Evolutionary conservation across 2,797 vertebrate species (phyloP).

Genomic region (Crenichthys baileyi): DNA sequence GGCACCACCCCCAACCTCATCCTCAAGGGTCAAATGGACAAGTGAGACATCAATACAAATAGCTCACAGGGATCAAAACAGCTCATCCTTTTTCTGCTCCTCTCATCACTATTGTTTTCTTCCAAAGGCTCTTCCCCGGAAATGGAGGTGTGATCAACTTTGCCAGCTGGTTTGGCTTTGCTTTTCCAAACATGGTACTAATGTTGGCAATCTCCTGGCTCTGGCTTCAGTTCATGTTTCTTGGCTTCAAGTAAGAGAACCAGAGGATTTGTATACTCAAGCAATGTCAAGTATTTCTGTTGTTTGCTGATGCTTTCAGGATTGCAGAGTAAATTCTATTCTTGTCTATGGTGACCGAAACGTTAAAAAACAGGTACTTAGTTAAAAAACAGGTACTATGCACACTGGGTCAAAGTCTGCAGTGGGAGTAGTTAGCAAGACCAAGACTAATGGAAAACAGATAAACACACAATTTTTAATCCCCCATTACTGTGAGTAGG

Average conservation of each 20-base stretch:
- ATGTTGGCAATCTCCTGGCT: conserved; percentile 86
- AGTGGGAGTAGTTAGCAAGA: no score
- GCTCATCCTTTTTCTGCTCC: background rate
- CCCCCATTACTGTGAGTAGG: no score
- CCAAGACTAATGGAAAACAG: no score
- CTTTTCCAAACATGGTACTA: conserved; percentile 88
- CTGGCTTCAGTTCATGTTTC: conserved; percentile 89
- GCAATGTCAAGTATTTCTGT: background rate
- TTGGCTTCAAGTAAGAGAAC: conserved; percentile 89
- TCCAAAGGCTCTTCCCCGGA: conserved; percentile 78
- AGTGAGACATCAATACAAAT: conserved; percentile 76
- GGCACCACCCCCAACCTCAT: conserved; percentile 94
- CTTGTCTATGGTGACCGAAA: no score
- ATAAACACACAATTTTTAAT: no score
- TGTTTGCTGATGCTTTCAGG: background rate
- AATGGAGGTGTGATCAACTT: conserved; percentile 90
- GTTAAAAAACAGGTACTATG: no score
- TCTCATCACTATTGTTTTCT: background rate
- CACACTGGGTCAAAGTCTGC: no score
- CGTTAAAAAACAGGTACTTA: no score
- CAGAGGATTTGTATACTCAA: background rate
- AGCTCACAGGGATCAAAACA: background rate
- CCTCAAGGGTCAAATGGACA: conserved; percentile 89
- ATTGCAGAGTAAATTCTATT: no score
- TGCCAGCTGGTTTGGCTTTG: conserved; percentile 92